A percentile compares a stretch with the other conserved stretches of the same genome.
phyloP scores from a whole-genome alignment of 2,888 invertebrate species.

The Orthonychiurus folsomi region DNA sequence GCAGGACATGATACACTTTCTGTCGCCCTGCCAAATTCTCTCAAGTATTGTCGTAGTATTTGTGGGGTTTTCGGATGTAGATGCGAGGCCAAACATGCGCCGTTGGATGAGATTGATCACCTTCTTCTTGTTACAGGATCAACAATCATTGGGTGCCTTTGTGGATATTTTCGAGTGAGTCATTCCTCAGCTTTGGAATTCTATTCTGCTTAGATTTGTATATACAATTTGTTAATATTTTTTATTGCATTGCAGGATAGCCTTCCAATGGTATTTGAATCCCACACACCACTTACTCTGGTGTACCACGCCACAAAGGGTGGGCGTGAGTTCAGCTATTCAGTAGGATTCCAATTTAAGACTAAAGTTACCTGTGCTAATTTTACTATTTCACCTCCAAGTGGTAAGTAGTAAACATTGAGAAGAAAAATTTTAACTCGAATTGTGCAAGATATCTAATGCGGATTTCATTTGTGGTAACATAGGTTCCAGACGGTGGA shows the following conservation, averaged over 20 bases:
- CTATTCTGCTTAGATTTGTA: constrained; percentile 1
- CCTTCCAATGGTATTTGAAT: constrained; percentile 36
- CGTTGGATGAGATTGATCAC: constrained; percentile 59
- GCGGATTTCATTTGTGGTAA: not conserved
- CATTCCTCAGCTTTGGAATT: not conserved
- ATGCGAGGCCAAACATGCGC: constrained; percentile 52
- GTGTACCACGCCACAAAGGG: constrained; percentile 36
- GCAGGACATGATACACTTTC: constrained; percentile 34
- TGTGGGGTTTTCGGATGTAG: constrained; percentile 59
- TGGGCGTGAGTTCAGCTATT: constrained; percentile 36
- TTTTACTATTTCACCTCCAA: constrained; percentile 34
- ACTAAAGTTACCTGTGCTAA: constrained; percentile 33
- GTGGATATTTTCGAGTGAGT: constrained; percentile 59
- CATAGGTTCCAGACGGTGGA: constrained; percentile 33
- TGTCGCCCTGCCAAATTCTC: constrained; percentile 34
- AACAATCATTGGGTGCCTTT: constrained; percentile 59
- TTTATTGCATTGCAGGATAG: constrained; percentile 24
- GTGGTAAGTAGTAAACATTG: constrained; percentile 24
- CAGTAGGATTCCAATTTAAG: constrained; percentile 32
- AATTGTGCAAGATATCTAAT: too few relatives aligned
- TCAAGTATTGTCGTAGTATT: constrained; percentile 33
- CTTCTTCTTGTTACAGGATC: constrained; percentile 56
- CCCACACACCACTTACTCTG: constrained; percentile 34
- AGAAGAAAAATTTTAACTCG: too few relatives aligned
- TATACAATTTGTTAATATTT: not conserved